These are phyloP conservation scores for Glyphotaelius pellucidus DNA, from an alignment of 2,888 invertebrate species.

Conservation along the genomic window DNA sequence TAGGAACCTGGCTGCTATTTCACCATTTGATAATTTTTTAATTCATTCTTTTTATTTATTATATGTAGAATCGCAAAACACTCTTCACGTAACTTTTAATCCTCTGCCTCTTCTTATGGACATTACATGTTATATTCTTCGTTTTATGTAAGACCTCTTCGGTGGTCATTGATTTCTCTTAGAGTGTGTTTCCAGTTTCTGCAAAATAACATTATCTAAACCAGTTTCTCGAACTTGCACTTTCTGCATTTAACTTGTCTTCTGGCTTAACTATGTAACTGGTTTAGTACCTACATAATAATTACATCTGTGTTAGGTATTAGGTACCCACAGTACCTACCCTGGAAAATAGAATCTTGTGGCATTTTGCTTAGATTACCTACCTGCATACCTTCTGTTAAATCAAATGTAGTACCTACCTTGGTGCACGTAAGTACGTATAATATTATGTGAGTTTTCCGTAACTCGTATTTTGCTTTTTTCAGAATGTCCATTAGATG, in stretches of 20 bases:
- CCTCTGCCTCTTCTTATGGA: not conserved
- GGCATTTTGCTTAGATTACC: not conserved
- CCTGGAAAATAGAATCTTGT: not conserved
- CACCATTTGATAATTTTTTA: too few species aligned
- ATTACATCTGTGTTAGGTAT: not conserved
- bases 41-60: not conserved
- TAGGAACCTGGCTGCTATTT: too few species aligned
- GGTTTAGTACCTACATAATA: not conserved
- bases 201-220: not conserved
- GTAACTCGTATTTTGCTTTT: not conserved
- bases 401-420: not conserved
- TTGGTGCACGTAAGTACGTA: not conserved
- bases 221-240: constrained; percentile 38
- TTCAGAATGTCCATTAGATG: constrained; percentile 25
- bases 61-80: not conserved
- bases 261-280: not conserved
- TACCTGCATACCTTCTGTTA: not conserved
- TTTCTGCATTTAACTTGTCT: not conserved
- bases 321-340: not conserved
- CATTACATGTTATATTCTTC: not conserved
- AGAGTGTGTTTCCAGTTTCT: constrained; percentile 24
- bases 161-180: constrained; percentile 30
- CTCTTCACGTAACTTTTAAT: not conserved
- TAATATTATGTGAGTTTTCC: not conserved
- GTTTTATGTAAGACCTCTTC: constrained; percentile 14